phyloP scores from a whole-genome alignment of 2,797 vertebrate genomes.

The Oceanodroma leucorhoa region DNA sequence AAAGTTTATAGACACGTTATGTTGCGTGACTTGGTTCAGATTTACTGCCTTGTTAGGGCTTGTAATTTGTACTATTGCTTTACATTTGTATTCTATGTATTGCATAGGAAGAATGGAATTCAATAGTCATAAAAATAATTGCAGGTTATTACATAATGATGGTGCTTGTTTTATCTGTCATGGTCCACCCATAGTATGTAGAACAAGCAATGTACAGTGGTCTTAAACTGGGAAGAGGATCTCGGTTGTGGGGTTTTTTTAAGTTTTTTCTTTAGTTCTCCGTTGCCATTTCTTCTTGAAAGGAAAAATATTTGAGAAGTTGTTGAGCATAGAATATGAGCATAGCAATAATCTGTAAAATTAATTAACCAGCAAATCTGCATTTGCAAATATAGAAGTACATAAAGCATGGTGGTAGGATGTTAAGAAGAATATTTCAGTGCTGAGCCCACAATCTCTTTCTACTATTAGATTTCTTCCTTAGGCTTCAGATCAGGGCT shows the following conservation, averaged over 20 bases:
- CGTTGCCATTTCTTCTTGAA: not conserved
- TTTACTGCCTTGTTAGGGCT: constrained; percentile 74
- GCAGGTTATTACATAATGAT: constrained; percentile 81
- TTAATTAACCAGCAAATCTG: not conserved
- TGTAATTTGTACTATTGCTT: constrained; percentile 72
- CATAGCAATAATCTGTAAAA: not conserved
- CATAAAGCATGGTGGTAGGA: not conserved
- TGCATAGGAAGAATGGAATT: constrained; percentile 92
- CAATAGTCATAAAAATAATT: constrained; percentile 94
- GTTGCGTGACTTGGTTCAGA: constrained; percentile 84
- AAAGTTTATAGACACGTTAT: constrained; percentile 45
- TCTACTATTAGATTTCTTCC: not conserved
- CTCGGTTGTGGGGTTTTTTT: not conserved
- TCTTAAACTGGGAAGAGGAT: not conserved
- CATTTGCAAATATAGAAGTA: not conserved
- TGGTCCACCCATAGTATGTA: constrained; percentile 7
- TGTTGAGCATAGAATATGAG: not conserved
- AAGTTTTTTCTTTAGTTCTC: not conserved
- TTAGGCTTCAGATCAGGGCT: not conserved
- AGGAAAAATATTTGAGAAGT: not conserved
- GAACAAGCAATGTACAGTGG: constrained; percentile 19
- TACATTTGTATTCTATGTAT: constrained; percentile 86
- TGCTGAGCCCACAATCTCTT: not conserved
- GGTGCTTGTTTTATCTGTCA: constrained; percentile 51
- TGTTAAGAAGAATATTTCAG: not conserved